Evolutionary conservation across 2,797 vertebrate species (phyloP), one percentile per base, ranked within the genome.

Genomic region (Bucorvus abyssinicus): DNA sequence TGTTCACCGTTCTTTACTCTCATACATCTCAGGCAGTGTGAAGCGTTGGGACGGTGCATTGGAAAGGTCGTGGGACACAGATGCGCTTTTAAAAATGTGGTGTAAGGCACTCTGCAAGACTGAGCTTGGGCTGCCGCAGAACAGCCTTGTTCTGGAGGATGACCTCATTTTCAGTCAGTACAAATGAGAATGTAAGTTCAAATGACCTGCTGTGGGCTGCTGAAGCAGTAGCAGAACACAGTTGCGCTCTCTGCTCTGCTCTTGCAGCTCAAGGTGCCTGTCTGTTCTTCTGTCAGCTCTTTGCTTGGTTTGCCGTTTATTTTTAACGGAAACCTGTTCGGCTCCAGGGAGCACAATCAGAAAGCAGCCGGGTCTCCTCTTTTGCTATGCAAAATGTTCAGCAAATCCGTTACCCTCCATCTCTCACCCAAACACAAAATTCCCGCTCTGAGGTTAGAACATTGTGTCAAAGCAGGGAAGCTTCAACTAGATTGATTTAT

Each of bases 341-440:
- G 90, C 77, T 81, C 75, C 86, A 65, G 84, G 86, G 90, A 93
- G 67, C 71, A 60, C 34, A 38, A 52, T 55, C 84, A 8, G 1
- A 79, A 69, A 82, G 70, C 84, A 94, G 74, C 59, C 55, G 40
- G 52, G 71, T 73, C 89, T 92, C n/a, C 63, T 71, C 59, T 89
- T 76, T 29, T 40, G 70, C 87, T 82, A 77, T 92, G 84, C 91
- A 91, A 94, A 89, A 82, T 32, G 55, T 94, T 93, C 89, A 87
- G 74, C 89, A 89, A 89, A 87, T 94, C 89, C 89, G 74, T 82
- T 93, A 70, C 56, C 40, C 75, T 89, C 84, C 40, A 45, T 85
- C 68, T 84, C 85, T 83, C 60, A 50, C 52, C 81, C 81, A 89
- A 79, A 87, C 5, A 60, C 69, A 80, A 74, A 82, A 87, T 36